phyloP scores from a whole-genome alignment of 2,797 vertebrate species.

The Coranthus polyacanthus region DNA sequence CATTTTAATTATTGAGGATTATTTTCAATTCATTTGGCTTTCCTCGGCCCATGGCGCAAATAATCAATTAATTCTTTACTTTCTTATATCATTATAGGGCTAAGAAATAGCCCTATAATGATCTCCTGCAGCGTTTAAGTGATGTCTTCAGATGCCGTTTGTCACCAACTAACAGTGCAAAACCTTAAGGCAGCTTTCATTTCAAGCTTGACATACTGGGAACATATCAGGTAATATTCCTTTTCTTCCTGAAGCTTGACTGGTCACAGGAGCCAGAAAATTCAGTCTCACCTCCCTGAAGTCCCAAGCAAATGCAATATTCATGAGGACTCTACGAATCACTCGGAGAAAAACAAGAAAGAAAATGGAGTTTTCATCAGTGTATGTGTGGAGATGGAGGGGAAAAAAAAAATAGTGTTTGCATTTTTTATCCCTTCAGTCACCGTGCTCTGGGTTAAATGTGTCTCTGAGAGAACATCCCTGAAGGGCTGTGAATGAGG shows the following conservation, averaged over 20 bases:
- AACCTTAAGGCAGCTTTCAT: too few relatives aligned
- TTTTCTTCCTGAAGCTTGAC: too few relatives aligned
- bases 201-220: too few relatives aligned
- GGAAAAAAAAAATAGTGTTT: constrained; percentile 46
- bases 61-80: too few relatives aligned
- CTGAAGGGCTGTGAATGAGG: constrained; percentile 18
- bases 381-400: constrained; percentile 12
- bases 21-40: too few relatives aligned
- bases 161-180: too few relatives aligned
- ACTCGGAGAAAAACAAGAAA: constrained; percentile 19
- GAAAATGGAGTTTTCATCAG: constrained; percentile 40
- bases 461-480: constrained; percentile 29
- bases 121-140: too few relatives aligned
- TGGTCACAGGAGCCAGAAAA: neutral
- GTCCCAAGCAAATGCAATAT: constrained; percentile 55
- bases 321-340: constrained; percentile 49
- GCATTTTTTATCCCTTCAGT: constrained; percentile 33
- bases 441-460: constrained; percentile 37
- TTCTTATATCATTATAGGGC: too few relatives aligned
- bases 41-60: too few relatives aligned
- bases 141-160: too few relatives aligned
- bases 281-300: constrained; percentile 8
- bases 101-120: too few relatives aligned
- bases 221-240: neutral
- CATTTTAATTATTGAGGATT: too few relatives aligned